Conservation (phyloP, 1,140 invertebrate genomes). For the Druon quercuslanigerum region DNA sequence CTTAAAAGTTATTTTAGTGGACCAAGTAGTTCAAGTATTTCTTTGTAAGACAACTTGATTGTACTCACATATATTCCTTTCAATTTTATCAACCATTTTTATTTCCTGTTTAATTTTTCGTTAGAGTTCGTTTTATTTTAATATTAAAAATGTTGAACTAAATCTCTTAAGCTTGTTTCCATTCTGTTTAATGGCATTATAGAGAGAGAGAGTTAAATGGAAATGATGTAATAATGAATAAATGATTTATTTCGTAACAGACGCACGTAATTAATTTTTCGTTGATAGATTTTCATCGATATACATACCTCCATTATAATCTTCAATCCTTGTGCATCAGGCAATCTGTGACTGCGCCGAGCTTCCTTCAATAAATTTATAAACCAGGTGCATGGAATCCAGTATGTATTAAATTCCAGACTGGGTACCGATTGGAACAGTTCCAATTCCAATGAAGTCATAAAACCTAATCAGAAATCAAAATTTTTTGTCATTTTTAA, state of each 20-base stretch:
- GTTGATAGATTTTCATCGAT: background rate
- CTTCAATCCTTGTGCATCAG: constrained; percentile 80
- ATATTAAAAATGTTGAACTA: too few species aligned
- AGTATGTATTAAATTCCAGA: constrained; percentile 82
- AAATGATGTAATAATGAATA: too few species aligned
- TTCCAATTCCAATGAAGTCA: constrained; percentile 79
- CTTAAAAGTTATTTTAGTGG: too few species aligned
- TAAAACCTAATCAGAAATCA: constrained; percentile 76
- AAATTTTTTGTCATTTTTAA: background rate
- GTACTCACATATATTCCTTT: too few species aligned
- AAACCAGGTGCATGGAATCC: constrained; percentile 84
- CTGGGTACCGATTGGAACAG: constrained; percentile 79
- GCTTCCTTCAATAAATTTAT: constrained; percentile 79
- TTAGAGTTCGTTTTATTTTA: too few species aligned
- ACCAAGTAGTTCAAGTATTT: too few species aligned
- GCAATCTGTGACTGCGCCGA: constrained; percentile 74
- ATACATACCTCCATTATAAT: constrained; percentile 81
- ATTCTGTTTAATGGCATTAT: too few species aligned
- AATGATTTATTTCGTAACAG: constrained; percentile 2
- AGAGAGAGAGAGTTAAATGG: too few species aligned
- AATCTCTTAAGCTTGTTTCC: too few species aligned
- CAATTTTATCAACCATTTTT: too few species aligned
- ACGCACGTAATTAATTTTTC: background rate
- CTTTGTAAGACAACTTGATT: too few species aligned
- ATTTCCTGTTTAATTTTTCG: too few species aligned